Evolutionary conservation across 2,888 invertebrate genomes (phyloP), one percentile per base, ranked within the genome.

Genomic region (Leuctra nigra): DNA sequence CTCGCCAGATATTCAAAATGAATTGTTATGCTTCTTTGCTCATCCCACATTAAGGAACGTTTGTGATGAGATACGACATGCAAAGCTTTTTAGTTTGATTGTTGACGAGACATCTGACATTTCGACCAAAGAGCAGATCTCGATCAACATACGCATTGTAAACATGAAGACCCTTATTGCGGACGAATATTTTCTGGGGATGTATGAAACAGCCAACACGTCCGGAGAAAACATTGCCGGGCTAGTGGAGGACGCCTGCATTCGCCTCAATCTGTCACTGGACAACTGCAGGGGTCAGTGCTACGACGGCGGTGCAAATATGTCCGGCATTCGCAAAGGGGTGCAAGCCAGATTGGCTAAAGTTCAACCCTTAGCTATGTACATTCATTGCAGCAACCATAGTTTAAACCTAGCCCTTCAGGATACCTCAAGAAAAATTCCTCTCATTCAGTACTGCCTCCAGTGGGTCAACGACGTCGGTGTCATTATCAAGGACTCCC

Each of bases 61-160:
- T n/a, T 38, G 38, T 20, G 39, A 36, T 35, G 53, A 53, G 38
- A 35, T 53, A 53, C n/a, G 36, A 9, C 23, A 25, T 18, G 38
- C 22, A 36, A 39, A 39, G 36, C 53, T 36, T 36, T 53, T 53
- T 24, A 53, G 53, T 20, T 36, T 39, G 33, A 53, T 53, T 36
- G 39, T 53, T 36, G 53, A 53, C 39, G 53, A 53, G 39, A 38
- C 38, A 18, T 36, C 36, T 36, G 53, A 53, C 25, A 38, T 36
- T 38, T 53, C 53, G 11, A 36, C 38, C 53, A 53, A 53, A 24
- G 53, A 53, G 25, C 53, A 53, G 20, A 38, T 53, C 18, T 36
- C 53, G 11, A 53, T 36, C 13, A 38, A 38, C 36, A 23, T 53
- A 22, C 53, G 53, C 35, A 53, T 20, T 36, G 53, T 53, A 23